Conservation (phyloP, 2,797 vertebrate genomes). For the Huso huso region DNA sequence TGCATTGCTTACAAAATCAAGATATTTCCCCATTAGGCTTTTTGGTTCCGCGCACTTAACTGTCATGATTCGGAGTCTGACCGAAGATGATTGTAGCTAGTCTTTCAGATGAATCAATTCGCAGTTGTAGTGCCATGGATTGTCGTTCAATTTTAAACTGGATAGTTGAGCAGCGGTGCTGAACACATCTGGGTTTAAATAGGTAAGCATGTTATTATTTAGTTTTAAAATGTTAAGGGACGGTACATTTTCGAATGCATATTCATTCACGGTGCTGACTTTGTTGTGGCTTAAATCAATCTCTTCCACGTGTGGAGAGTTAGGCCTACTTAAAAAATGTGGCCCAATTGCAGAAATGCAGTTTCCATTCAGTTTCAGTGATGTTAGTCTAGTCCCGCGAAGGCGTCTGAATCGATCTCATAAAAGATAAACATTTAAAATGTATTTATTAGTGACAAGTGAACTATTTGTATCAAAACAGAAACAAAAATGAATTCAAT, state of each 20-base stretch:
- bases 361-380: constrained; percentile 14
- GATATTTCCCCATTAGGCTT: constrained; percentile 30
- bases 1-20: constrained; percentile 25
- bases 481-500: too few relatives aligned
- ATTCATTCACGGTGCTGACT: constrained; percentile 14
- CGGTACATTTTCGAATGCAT: constrained; percentile 10
- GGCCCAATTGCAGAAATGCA: constrained; percentile 4
- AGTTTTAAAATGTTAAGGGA: constrained; percentile 14
- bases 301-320: constrained; percentile 4
- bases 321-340: constrained; percentile 1
- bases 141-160: constrained; percentile 19
- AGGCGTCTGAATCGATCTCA: constrained; percentile 6
- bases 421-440: too few relatives aligned
- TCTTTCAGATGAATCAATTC: constrained; percentile 19
- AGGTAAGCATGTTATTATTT: constrained; percentile 17
- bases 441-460: too few relatives aligned
- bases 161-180: constrained; percentile 7
- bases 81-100: constrained; percentile 19
- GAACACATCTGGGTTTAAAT: constrained; percentile 18
- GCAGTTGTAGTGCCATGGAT: constrained; percentile 26
- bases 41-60: constrained; percentile 27
- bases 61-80: constrained; percentile 8
- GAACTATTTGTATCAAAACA: too few relatives aligned
- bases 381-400: constrained; percentile 4
- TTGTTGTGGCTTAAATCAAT: constrained; percentile 15